Evolutionary conservation across 2,888 invertebrate genomes (phyloP).

Genomic region (Molorchus minor): DNA sequence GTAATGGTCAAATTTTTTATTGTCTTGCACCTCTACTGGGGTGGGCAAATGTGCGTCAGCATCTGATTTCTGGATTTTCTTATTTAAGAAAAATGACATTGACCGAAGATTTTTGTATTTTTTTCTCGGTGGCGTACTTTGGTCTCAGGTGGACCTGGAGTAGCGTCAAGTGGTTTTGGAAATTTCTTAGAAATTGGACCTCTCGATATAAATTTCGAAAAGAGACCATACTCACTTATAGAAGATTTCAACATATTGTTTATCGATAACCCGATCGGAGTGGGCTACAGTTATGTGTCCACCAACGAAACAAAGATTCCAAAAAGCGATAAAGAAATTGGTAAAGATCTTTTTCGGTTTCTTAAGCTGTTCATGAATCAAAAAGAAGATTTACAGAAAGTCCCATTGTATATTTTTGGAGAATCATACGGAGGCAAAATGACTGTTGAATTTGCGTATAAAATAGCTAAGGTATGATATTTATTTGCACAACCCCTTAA

Average conservation of each 20-base stretch:
- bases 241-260: conserved; percentile 75
- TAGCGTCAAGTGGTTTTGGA: conserved; percentile 67
- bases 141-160: conserved; percentile 68
- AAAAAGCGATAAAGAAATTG: conserved; percentile 71
- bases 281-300: conserved; percentile 81
- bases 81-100: too few species aligned
- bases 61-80: too few species aligned
- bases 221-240: conserved; percentile 67
- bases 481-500: too few species aligned
- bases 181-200: conserved; percentile 87
- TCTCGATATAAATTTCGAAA: conserved; percentile 67
- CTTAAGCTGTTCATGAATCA: conserved; percentile 73
- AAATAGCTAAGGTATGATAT: conserved; percentile 67
- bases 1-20: too few species aligned
- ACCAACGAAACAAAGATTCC: conserved; percentile 65
- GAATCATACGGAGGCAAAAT: conserved; percentile 94
- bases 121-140: too few species aligned
- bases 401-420: conserved; percentile 83
- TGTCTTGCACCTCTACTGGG: too few species aligned
- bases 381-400: conserved; percentile 76
- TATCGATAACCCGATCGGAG: conserved; percentile 88
- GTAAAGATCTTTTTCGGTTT: conserved; percentile 76
- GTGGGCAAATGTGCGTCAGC: too few species aligned
- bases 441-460: conserved; percentile 82
- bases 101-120: too few species aligned